These are phyloP conservation scores for Oreocharis arfaki DNA, from an alignment of 2,113 vertebrate species.

Conservation along the genomic window DNA sequence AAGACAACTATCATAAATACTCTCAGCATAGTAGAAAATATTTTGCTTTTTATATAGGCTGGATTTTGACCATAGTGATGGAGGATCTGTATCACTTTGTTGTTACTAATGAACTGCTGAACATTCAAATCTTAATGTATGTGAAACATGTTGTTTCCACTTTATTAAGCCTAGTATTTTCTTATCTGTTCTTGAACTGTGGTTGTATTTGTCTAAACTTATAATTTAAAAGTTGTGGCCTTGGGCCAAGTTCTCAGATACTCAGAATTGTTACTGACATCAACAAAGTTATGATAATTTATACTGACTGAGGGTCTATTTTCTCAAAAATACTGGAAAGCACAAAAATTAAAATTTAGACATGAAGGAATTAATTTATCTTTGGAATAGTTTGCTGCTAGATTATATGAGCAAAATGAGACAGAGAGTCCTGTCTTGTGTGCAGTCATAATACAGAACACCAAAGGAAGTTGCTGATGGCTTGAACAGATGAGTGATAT, in stretches of 20 bases:
- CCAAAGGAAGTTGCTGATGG: conserved; percentile 5
- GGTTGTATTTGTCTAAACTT: not conserved
- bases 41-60: not conserved
- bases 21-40: not conserved
- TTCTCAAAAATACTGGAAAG: not conserved
- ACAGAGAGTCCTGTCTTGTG: not conserved
- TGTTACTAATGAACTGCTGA: not conserved
- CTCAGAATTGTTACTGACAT: not conserved
- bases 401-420: not conserved
- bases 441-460: not conserved
- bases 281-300: not conserved
- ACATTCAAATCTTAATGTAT: not conserved
- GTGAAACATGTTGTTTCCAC: not conserved
- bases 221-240: not conserved
- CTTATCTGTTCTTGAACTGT: not conserved
- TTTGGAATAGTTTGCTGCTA: conserved; percentile 5
- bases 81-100: not conserved
- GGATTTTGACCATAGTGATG: not conserved
- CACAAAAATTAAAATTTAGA: not conserved
- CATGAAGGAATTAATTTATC: not conserved
- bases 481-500: conserved; percentile 22
- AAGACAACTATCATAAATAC: not conserved
- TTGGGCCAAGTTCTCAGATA: not conserved
- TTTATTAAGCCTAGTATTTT: not conserved
- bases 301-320: not conserved